Evolutionary conservation across 2,888 invertebrate species (phyloP).

Genomic region (Thereva unica): DNA sequence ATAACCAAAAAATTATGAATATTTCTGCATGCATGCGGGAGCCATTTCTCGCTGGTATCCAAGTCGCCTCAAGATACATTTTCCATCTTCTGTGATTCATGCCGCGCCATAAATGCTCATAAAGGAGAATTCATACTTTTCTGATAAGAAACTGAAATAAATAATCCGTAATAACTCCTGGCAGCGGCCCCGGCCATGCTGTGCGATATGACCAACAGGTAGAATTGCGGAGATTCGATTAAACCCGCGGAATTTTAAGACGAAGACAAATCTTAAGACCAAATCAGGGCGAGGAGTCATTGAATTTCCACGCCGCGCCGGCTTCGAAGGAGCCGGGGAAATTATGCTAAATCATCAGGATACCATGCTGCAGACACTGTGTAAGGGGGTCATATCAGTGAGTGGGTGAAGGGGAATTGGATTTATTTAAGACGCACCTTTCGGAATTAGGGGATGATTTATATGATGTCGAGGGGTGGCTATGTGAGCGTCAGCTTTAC

Average conservation of each 20-base stretch:
- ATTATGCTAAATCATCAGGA: slow-evolving; percentile 35
- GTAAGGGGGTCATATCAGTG: slow-evolving; percentile 9
- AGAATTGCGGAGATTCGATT: slow-evolving; percentile 2
- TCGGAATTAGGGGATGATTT: slow-evolving; percentile 36
- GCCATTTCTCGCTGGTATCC: slow-evolving; percentile 7
- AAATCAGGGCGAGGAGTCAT: slow-evolving; percentile 24
- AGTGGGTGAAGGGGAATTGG: slow-evolving; percentile 22
- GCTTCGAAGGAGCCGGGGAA: slow-evolving; percentile 13
- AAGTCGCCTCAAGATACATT: slow-evolving; percentile 20
- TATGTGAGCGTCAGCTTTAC: slow-evolving; percentile 6
- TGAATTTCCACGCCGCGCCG: slow-evolving; percentile 22
- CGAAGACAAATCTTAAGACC: slow-evolving; percentile 7
- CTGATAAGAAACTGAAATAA: slow-evolving; percentile 30
- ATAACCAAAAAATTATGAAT: slow-evolving; percentile 26
- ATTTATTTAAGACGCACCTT: slow-evolving; percentile 37
- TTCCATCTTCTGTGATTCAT: slow-evolving; percentile 19
- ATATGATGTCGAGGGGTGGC: slow-evolving; percentile 31
- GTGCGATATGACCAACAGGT: slow-evolving; percentile 27
- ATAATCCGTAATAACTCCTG: slow-evolving; percentile 25
- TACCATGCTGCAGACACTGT: slow-evolving; percentile 21
- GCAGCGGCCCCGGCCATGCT: not conserved
- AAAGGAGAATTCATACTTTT: slow-evolving; percentile 22
- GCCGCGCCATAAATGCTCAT: slow-evolving; percentile 31
- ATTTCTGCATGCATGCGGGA: slow-evolving; percentile 23
- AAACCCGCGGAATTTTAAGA: slow-evolving; percentile 17